Evolutionary conservation across 2,797 vertebrate species (phyloP).

Genomic region (Alectoris magna): DNA sequence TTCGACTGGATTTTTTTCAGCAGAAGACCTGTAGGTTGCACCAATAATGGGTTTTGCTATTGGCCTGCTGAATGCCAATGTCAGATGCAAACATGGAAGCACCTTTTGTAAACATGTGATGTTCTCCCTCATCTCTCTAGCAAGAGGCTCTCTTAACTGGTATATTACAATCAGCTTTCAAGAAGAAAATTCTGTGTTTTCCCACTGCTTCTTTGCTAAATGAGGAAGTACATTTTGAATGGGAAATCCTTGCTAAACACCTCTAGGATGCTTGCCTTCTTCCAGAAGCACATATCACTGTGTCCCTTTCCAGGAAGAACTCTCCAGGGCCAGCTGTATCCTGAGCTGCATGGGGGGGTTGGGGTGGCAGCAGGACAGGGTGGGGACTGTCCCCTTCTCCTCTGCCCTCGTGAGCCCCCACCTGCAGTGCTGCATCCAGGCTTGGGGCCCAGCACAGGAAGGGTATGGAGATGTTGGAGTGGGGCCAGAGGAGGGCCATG

Average conservation of each 20-base stretch:
- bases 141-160: not conserved
- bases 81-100: not conserved
- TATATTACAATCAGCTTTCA: not conserved
- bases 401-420: no score
- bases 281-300: rapidly evolving
- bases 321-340: not conserved
- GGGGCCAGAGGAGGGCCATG: no score
- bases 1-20: not conserved
- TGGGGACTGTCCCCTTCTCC: no score
- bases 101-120: not conserved
- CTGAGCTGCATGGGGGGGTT: no score
- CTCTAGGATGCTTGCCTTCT: not conserved
- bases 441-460: no score
- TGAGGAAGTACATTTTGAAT: not conserved
- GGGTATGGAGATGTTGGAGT: no score
- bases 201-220: not conserved
- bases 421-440: no score
- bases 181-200: not conserved
- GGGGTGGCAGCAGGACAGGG: no score
- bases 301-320: not conserved
- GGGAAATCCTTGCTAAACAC: not conserved
- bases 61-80: not conserved
- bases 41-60: not conserved
- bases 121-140: not conserved
- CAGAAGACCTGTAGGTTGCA: not conserved